Base-by-base conservation (phyloP, 2,113 vertebrate genomes). In the Vulpes vulpes region DNA sequence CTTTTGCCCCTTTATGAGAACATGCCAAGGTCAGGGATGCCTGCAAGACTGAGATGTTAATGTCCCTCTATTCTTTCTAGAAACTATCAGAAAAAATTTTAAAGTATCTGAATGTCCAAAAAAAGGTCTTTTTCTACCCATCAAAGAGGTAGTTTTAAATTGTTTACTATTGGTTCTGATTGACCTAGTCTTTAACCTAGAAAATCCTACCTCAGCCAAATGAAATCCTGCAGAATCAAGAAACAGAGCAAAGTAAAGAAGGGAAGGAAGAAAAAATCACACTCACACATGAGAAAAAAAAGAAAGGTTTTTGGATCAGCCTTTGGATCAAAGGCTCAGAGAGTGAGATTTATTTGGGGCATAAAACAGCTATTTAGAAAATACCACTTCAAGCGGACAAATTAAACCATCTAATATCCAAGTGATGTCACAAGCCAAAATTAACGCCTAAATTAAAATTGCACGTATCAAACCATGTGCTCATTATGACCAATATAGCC, bases 391-490 rank as follows among this genome's bases (percentile, higher is more conserved):
- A 71, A 83, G 27, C 76, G 67, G 93, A 65, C 19, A 73, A 93
- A 91, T 93, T 89, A 87, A 97, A 87, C 92, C 35, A 69, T 35
- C 60, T 89, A 71, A 78, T 32, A 62, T 59, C 22, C 78, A 64
- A 87, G 11, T 82, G 17, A 65, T 89, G 62, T 80, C 92, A 96
- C 16, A 94, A 81, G 64, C 32, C 91, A 65, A 80, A 97, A 94
- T 93, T 93, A 96, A 91, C 15, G 25, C 69, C 57, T 69, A 88
- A 80, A 83, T 82, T 95, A 96, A 92, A 97, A 94, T 32, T 73
- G 71, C 12, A 86, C 1, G 0, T 32, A 90, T 86, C 73, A 94
- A 51, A 53, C 55, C 11, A 59, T 32, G 11, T 59, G 71, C 67
- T 94, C 49, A 94, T 60, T 23, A 12, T 92, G 82, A 91, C 30